Base-by-base conservation (phyloP, 2,888 invertebrate species). In the Callosobruchus maculatus region DNA sequence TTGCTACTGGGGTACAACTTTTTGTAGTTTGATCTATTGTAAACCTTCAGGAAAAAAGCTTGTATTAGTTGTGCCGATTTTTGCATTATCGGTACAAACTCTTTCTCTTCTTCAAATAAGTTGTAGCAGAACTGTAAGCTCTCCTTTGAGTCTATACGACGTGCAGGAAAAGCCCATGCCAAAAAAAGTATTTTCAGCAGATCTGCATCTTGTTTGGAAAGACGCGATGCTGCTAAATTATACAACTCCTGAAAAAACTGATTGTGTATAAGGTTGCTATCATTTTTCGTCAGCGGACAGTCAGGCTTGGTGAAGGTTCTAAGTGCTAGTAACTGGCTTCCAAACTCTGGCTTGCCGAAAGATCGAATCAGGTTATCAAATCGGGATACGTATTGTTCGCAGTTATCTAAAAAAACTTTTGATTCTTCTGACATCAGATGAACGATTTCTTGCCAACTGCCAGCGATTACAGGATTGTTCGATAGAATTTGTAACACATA, bases 291-390 rank as follows among this genome's bases (percentile, higher is more conserved):
- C 13, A 80, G 68, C 2, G 74, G 66, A 30, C 74, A 66, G 0
- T 75, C 22, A 0, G 84, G 84, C 75, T 81, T 81, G 74, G 85
- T 85, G 13, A 79, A 81, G 13, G 74, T 76, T 74, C 83, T 83
- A 75, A 83, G 86, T 2, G 73, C 73, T 66, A 72, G 78, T 3
- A 84, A 74, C 13, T 75, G 76, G 3, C 73, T 70, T 13, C 74
- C 0, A 76, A 80, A 84, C 3, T 82, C 79, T 3, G 78, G 72
- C 18, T 75, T 81, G 22, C 85, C 87, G 73, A 86, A 85, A 21
- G 81, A 77, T 72, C 82, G 80, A 0, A 85, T 80, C 20, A 87
- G 74, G 30, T 82, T 79, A 68, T 84, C 85, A 71, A 84, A 86
- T 20, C 74, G 75, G 22, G 81, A 81, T 0, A 83, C 82, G n/a